Base-by-base conservation (phyloP, 2,888 invertebrate species). In the Chymomyza fuscimana region DNA sequence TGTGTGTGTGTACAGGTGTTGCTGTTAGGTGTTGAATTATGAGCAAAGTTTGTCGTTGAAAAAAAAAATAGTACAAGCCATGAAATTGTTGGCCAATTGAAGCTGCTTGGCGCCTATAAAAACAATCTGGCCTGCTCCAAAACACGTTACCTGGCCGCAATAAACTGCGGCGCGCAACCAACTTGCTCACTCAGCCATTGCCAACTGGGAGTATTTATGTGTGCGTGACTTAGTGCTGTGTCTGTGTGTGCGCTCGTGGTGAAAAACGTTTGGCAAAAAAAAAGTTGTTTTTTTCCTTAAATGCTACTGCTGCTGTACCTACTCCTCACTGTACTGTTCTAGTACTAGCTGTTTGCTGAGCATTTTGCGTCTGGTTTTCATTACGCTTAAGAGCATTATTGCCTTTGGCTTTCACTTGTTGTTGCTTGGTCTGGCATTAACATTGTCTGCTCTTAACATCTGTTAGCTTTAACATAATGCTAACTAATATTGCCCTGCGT, bases 11-110 rank as follows among this genome's bases (percentile, higher is more conserved):
- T 74, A 63, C 81, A 83, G 84, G 83, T 83, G 87, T 87, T 85
- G 72, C 80, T 72, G 29, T 58, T 79, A 79, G 79, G 79, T 79
- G 79, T 79, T 79, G 81, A 87, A 86, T 83, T 83, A 83, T 83
- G 87, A 87, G 87, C 71, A 83, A 83, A 83, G 87, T 83, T 83
- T 81, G 78, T 70, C 73, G 77, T 58, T 25, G 19, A 32, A 32
- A 32, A 32, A 32, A 32, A 32, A 58, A 58, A 69, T 73, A 46
- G 69, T 73, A 65, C 65, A 73, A 73, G 73, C 73, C 40, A 46
- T 46, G 40, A 46, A 46, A 46, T 46, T 46, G 40, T 46, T 46
- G 40, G 40, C 40, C 73, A 74, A 74, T 67, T 74, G 64, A 74
- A 74, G 66, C 52, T 54, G 15, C 52, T 10, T 4, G 12, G 52